phyloP scores from a whole-genome alignment of 1,140 invertebrate species.

The Calephelis virginiensis region DNA sequence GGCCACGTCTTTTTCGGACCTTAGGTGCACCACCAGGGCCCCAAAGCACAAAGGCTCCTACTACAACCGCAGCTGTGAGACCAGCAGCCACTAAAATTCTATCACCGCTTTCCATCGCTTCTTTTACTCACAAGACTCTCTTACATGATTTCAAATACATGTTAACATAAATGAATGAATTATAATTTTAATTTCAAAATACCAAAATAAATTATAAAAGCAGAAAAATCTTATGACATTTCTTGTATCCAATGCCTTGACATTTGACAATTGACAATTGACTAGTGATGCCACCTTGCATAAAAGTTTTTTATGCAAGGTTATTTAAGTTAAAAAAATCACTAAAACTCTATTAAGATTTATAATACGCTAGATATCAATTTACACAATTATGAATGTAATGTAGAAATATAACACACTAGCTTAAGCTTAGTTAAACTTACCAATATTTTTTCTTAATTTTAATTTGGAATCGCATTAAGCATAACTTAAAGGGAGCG shows the following conservation, averaged over 20 bases:
- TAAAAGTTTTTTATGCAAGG: too few relatives aligned
- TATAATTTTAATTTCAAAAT: conserved; percentile 1
- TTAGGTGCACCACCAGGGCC: conserved; percentile 82
- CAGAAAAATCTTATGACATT: neutral
- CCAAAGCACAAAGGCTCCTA: conserved; percentile 89
- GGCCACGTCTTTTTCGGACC: conserved; percentile 81
- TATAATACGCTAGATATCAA: too few relatives aligned
- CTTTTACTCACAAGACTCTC: neutral
- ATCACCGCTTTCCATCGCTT: conserved; percentile 82
- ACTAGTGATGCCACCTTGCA: too few relatives aligned
- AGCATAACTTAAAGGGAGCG: too few relatives aligned
- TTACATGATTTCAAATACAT: conserved; percentile 4
- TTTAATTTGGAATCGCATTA: too few relatives aligned
- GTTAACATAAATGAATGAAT: neutral
- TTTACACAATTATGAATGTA: too few relatives aligned
- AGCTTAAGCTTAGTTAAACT: too few relatives aligned
- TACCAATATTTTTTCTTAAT: too few relatives aligned
- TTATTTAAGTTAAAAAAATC: too few relatives aligned
- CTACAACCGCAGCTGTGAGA: conserved; percentile 85
- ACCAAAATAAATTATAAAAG: conserved; percentile 13
- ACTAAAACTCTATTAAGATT: too few relatives aligned
- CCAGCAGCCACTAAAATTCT: conserved; percentile 85
- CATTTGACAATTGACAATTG: neutral
- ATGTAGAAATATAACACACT: too few relatives aligned
- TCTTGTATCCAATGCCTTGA: neutral